Evolutionary conservation across 92 coral and sea anemone genomes (phyloP), one percentile per base, ranked within the genome.

Genomic region (Bergia puertoricense): DNA sequence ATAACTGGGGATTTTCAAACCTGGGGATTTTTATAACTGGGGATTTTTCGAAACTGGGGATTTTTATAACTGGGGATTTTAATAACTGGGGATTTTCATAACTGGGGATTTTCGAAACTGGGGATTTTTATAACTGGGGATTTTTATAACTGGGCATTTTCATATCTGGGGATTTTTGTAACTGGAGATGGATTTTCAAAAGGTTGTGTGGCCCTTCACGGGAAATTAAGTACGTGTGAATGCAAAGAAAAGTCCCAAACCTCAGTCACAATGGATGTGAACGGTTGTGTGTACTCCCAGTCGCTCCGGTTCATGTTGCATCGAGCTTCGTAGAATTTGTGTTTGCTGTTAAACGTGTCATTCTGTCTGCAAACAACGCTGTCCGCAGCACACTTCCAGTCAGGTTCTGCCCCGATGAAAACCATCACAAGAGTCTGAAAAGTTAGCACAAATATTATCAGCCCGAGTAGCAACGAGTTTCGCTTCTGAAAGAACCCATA

Each of bases 351-450:
- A 79, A 94, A 85, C 36, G 98, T 95, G 1, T 94, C 98, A 66
- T 95, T 97, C 59, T 85, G 86, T 42, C 36, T 82, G 62, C 99
- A 97, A 57, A 74, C 84, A 44, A 85, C 81, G 48, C 98, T 92
- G 79, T 88, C 86, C 38, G 44, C 74, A 0, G 57, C 76, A 67
- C 99, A 97, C 46, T 89, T 88, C 99, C 99, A 97, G 56, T 92
- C 88, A 15, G 98, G 94, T 44, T 97, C 98, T 2, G 95, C 97
- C 7, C 98, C 99, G 83, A 97, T 93, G 59, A 97, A 97, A 42
- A 97, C 96, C 98, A 97, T 93, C 57, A 94, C 89, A 13, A 97
- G 95, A 11, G 98, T 92, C 73, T 97, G 99, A 80, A 97, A 97
- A 14, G 99, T 97, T 36, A 94, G 91, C 30, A 96, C 89, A 66